Percentiles rank a stretch among this genome's conserved stretches.
Conservation (phyloP, 2,888 invertebrate species). For the Aporophyla nigra region DNA sequence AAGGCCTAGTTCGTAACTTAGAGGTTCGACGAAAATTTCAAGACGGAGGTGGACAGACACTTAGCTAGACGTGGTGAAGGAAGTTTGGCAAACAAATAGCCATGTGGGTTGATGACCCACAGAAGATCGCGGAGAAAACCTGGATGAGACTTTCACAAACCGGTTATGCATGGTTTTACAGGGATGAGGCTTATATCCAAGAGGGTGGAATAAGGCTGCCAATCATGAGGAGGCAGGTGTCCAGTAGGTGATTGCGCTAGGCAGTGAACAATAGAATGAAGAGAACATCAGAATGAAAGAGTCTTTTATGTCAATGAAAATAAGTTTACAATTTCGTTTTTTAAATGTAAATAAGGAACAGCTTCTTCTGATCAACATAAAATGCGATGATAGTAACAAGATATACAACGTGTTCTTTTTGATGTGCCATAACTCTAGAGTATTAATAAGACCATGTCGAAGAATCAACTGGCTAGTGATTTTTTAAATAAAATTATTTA, state of each 20-base stretch:
- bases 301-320: too few species aligned
- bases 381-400: too few species aligned
- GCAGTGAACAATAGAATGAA: not conserved
- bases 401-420: too few species aligned
- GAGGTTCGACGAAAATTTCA: not conserved
- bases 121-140: not conserved
- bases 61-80: not conserved
- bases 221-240: not conserved
- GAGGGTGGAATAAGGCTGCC: not conserved
- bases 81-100: not conserved
- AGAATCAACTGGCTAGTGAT: too few species aligned
- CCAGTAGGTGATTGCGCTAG: not conserved
- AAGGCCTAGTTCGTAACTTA: not conserved
- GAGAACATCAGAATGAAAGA: not conserved
- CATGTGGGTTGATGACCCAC: not conserved
- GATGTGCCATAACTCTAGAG: too few species aligned
- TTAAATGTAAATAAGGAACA: not conserved
- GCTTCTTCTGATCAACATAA: not conserved
- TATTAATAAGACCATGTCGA: too few species aligned
- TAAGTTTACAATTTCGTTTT: not conserved
- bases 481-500: too few species aligned
- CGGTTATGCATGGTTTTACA: not conserved
- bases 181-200: not conserved
- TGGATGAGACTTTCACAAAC: not conserved
- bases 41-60: not conserved